phyloP scores from a whole-genome alignment of 2,888 invertebrate genomes.

The Boloria selene region DNA sequence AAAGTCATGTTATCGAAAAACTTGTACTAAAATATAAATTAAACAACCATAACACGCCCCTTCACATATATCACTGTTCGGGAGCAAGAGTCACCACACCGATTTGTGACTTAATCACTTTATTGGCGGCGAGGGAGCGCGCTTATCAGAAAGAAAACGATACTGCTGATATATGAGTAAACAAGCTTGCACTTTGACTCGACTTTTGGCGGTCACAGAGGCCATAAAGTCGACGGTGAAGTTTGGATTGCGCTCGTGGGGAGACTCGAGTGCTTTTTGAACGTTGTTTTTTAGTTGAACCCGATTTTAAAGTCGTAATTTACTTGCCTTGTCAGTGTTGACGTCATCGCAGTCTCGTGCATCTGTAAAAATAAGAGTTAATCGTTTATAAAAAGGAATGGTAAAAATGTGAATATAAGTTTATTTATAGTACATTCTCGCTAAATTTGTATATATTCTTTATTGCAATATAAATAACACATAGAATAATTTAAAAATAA shows the following conservation, averaged over 20 bases:
- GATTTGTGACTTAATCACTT: slow-evolving; percentile 83
- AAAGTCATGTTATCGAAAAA: background rate
- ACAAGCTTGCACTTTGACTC: slow-evolving; percentile 79
- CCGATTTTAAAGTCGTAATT: slow-evolving; percentile 49
- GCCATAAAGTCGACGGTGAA: slow-evolving; percentile 74
- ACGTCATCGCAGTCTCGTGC: slow-evolving; percentile 66
- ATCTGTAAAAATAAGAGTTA: slow-evolving; percentile 63
- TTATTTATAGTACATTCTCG: background rate
- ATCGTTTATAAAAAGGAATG: background rate
- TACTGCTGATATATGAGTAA: slow-evolving; percentile 76
- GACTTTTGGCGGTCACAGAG: slow-evolving; percentile 77
- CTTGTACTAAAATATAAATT: slow-evolving; percentile 30
- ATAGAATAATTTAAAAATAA: no score
- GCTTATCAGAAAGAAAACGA: slow-evolving; percentile 78
- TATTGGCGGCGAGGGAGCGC: slow-evolving; percentile 78
- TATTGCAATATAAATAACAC: no score
- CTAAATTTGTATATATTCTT: no score
- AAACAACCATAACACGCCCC: slow-evolving; percentile 33
- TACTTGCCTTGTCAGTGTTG: slow-evolving; percentile 66
- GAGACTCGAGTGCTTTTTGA: slow-evolving; percentile 54
- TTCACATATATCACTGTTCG: slow-evolving; percentile 40
- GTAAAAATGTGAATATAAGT: background rate
- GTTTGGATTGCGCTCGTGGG: slow-evolving; percentile 71
- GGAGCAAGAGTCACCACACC: slow-evolving; percentile 56
- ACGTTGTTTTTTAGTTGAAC: slow-evolving; percentile 52